Percentiles rank a stretch among this genome's conserved stretches.
Conservation (phyloP, 2,797 vertebrate species). For the Anabacerthia variegaticeps region DNA sequence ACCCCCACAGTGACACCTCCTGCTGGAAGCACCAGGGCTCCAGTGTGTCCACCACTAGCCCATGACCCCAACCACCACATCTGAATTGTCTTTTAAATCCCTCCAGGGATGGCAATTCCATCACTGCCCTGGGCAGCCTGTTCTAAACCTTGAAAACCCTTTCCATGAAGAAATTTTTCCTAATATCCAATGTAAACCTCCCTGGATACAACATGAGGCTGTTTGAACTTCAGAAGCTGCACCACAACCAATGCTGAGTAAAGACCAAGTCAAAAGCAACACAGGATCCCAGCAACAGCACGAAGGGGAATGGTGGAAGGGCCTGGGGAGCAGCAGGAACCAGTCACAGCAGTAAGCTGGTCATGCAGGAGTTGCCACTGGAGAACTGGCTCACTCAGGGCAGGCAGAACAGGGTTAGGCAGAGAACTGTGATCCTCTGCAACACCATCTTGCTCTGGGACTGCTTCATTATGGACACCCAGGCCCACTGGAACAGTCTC, state of each 20-base stretch:
- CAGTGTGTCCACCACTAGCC: neutral
- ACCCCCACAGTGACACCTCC: neutral
- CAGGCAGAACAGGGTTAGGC: neutral
- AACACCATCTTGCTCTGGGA: neutral
- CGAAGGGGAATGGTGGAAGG: neutral
- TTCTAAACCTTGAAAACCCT: neutral
- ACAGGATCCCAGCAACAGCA: neutral
- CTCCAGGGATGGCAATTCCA: accelerated
- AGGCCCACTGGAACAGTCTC: neutral
- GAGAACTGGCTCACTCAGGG: neutral
- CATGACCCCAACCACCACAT: neutral
- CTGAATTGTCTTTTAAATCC: neutral
- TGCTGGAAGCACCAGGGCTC: neutral
- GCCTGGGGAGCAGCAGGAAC: neutral
- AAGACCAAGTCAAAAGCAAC: neutral
- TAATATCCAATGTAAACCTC: neutral
- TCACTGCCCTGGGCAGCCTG: neutral
- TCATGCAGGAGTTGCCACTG: neutral
- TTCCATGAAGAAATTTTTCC: neutral
- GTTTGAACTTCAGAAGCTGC: neutral
- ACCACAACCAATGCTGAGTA: neutral
- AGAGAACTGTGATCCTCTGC: neutral
- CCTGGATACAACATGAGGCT: neutral
- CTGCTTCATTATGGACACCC: accelerated
- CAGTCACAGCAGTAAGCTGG: neutral